phyloP scores from a whole-genome alignment of 1,140 invertebrate species.

The Saccostrea cuccullata region DNA sequence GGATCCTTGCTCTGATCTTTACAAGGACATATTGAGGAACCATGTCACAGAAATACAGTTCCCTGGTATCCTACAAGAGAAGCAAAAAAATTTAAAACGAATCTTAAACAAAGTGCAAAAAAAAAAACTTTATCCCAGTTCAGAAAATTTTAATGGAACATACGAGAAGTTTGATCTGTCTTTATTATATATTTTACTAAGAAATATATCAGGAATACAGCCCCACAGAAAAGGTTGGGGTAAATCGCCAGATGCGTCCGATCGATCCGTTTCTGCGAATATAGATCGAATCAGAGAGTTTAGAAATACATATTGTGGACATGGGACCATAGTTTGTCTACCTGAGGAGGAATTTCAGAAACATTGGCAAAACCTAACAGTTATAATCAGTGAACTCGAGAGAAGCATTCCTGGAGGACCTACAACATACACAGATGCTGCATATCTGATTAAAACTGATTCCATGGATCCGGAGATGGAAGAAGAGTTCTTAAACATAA shows the following conservation, averaged over 20 bases:
- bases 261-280: conserved; percentile 1
- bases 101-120: background rate
- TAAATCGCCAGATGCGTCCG: background rate
- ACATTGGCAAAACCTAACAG: background rate
- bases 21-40: background rate
- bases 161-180: background rate
- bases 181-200: conserved; percentile 4
- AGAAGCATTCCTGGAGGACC: background rate
- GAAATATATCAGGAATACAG: conserved; percentile 1
- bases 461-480: background rate
- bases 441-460: background rate
- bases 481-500: background rate
- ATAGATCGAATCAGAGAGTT: background rate
- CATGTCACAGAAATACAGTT: background rate
- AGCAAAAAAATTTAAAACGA: too few relatives aligned
- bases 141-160: background rate
- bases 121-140: background rate
- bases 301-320: background rate
- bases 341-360: background rate
- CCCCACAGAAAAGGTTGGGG: conserved; percentile 30
- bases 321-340: background rate
- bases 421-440: background rate
- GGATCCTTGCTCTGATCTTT: background rate
- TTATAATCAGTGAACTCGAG: background rate
- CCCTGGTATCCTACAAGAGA: background rate